phyloP scores from a whole-genome alignment of 2,888 invertebrate genomes.

The Eilema caniola region DNA sequence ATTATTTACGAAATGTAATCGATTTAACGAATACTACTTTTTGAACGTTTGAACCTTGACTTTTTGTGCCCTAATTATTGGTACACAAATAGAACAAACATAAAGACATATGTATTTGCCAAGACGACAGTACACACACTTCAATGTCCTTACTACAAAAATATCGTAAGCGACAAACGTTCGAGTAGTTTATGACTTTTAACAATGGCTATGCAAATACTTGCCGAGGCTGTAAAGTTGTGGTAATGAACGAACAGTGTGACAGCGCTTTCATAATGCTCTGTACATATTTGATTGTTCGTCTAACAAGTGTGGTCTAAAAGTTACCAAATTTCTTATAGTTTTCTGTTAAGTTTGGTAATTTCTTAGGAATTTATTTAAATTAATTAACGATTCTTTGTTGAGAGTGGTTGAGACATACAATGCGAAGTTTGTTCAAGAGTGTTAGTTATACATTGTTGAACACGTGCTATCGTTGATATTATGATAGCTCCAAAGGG shows the following conservation, averaged over 20 bases:
- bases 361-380: background rate
- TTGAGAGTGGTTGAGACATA: background rate
- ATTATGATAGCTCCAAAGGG: background rate
- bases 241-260: slow-evolving; percentile 16
- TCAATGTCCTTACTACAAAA: slow-evolving; percentile 3
- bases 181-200: slow-evolving; percentile 14
- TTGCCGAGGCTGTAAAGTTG: background rate
- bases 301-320: slow-evolving; percentile 9
- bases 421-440: background rate
- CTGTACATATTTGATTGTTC: slow-evolving; percentile 27
- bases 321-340: slow-evolving; percentile 18
- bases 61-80: background rate
- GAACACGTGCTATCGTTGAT: background rate
- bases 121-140: background rate
- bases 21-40: background rate
- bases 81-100: background rate
- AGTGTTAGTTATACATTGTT: background rate
- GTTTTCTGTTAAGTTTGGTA: slow-evolving; percentile 6
- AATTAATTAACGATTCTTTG: background rate
- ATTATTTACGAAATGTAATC: too few relatives aligned
- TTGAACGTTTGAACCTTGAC: background rate
- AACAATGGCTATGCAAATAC: slow-evolving; percentile 30
- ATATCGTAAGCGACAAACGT: slow-evolving; percentile 13
- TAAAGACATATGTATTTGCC: background rate
- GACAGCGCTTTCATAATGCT: slow-evolving; percentile 39